Conservation (phyloP, 2,888 invertebrate genomes). For the Phortica okadai region DNA sequence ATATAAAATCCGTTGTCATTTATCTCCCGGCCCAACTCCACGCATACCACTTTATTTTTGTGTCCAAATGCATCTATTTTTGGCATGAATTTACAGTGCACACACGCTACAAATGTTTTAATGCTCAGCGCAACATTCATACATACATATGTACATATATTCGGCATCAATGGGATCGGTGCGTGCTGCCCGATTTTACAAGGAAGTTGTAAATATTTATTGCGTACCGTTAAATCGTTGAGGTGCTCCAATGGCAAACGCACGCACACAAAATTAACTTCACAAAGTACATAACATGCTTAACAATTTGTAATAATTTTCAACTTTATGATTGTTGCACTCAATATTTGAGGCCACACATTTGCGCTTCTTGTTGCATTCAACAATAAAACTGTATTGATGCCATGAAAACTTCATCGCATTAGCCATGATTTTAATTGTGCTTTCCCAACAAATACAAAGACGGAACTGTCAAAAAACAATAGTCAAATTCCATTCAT, state of each 20-base stretch:
- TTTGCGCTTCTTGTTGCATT: too few relatives aligned
- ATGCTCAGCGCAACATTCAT: background rate
- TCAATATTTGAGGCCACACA: too few relatives aligned
- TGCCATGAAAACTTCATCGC: too few relatives aligned
- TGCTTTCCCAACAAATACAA: too few relatives aligned
- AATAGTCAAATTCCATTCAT: too few relatives aligned
- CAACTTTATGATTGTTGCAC: background rate
- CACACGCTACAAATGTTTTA: background rate
- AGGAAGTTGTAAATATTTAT: constrained; percentile 33
- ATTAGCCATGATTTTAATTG: too few relatives aligned
- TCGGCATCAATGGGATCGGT: background rate
- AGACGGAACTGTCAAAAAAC: too few relatives aligned
- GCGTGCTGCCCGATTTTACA: background rate
- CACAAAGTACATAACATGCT: background rate
- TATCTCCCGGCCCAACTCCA: background rate
- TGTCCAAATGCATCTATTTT: background rate
- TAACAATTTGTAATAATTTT: background rate
- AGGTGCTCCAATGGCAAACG: background rate
- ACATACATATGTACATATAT: background rate
- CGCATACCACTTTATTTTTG: constrained; percentile 12
- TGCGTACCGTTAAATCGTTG: constrained; percentile 9
- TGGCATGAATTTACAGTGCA: background rate
- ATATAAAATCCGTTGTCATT: constrained; percentile 24
- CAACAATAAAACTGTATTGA: too few relatives aligned
- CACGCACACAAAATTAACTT: background rate